Conservation (phyloP, 2,113 vertebrate genomes). For the Emydocephalus ijimae region DNA sequence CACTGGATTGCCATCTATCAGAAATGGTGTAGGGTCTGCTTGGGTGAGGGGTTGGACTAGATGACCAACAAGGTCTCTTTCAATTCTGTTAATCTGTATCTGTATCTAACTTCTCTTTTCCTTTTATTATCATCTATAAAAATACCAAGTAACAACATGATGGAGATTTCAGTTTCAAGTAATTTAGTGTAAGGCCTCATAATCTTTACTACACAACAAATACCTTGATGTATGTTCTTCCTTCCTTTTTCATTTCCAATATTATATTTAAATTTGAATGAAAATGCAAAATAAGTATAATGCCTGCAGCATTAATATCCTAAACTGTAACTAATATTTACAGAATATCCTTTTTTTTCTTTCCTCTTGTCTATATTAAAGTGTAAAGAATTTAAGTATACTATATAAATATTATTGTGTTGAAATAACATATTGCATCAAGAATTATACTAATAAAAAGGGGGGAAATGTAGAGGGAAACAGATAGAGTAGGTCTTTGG, state of each 20-base stretch:
- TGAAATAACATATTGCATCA: neutral
- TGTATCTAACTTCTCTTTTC: neutral
- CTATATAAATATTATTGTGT: neutral
- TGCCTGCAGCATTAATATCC: neutral
- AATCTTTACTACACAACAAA: neutral
- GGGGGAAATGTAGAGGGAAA: neutral
- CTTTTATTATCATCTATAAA: neutral
- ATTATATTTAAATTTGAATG: neutral
- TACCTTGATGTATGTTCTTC: neutral
- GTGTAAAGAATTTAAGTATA: neutral
- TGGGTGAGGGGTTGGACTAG: no score
- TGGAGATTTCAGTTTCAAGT: neutral
- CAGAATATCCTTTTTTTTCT: neutral
- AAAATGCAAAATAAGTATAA: neutral
- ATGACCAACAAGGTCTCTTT: no score
- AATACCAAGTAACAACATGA: neutral
- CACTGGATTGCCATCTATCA: no score
- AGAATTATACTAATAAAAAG: neutral
- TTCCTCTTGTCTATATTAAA: neutral
- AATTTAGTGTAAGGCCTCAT: neutral
- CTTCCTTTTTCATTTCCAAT: neutral
- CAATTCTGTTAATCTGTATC: no score
- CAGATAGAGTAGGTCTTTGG: neutral
- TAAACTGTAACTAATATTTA: neutral
- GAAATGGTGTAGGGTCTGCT: no score